Evolutionary conservation across 2,888 invertebrate species (phyloP).

Genomic region (Parnassius mnemosyne): DNA sequence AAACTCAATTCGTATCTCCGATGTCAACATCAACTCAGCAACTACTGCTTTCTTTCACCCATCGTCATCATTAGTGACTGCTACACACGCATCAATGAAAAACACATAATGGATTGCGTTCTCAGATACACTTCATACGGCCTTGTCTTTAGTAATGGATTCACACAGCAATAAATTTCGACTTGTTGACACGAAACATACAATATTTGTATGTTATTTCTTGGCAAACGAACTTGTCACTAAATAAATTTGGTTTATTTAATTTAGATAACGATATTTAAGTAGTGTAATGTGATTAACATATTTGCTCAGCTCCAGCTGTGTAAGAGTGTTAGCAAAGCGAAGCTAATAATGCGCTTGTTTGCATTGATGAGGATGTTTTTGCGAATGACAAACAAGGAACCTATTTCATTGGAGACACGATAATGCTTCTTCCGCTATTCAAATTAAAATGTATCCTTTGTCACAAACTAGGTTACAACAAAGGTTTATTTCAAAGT

Average conservation of each 20-base stretch:
- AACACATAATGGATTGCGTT: conserved; percentile 31
- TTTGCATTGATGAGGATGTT: conserved; percentile 50
- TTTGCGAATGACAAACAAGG: conserved; percentile 52
- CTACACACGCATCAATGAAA: conserved; percentile 41
- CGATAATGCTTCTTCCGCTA: conserved; percentile 38
- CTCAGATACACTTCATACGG: conserved; percentile 29
- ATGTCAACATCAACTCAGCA: conserved; percentile 30
- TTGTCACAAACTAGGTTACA: not conserved
- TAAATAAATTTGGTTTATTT: conserved; percentile 63
- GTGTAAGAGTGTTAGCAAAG: conserved; percentile 48
- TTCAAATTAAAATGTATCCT: conserved; percentile 27
- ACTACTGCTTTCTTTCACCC: conserved; percentile 32
- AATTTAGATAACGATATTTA: conserved; percentile 71
- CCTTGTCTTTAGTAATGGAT: conserved; percentile 47
- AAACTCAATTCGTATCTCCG: conserved; percentile 32
- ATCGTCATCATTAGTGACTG: conserved; percentile 26
- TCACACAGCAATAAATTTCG: conserved; percentile 62
- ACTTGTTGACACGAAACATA: conserved; percentile 58
- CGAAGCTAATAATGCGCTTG: conserved; percentile 40
- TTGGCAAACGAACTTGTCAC: conserved; percentile 62
- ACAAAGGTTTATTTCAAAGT: not conserved
- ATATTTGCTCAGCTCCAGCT: conserved; percentile 54
- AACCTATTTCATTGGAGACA: conserved; percentile 37
- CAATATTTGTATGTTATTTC: conserved; percentile 70
- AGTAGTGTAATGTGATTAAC: conserved; percentile 59